Conservation (phyloP, 2,888 invertebrate genomes). For the Drosophila prostipennis region DNA sequence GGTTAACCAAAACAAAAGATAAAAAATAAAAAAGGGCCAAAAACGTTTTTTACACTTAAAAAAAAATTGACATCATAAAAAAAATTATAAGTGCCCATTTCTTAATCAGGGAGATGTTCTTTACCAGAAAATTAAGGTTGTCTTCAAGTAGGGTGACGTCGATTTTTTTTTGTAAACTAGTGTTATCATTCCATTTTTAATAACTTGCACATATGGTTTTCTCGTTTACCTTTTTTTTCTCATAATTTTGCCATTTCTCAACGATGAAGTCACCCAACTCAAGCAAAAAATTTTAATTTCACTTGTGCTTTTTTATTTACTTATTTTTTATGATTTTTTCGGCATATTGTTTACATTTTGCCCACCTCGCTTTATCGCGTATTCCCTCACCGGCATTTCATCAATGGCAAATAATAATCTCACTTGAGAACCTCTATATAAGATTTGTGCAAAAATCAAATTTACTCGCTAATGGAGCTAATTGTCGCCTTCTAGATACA, state of each 20-base stretch:
- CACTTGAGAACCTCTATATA: not conserved
- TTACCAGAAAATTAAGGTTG: too few species aligned
- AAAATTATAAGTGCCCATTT: too few species aligned
- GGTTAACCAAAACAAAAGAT: too few species aligned
- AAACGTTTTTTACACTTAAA: too few species aligned
- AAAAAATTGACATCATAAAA: too few species aligned
- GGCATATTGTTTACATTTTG: conserved; percentile 33
- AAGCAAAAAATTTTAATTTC: conserved; percentile 23
- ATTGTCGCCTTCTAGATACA: conserved; percentile 43
- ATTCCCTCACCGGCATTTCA: conserved; percentile 8
- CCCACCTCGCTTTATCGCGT: not conserved
- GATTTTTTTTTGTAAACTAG: too few species aligned
- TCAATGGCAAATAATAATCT: conserved; percentile 8
- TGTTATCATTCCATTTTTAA: conserved; percentile 19
- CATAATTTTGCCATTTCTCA: conserved; percentile 21
- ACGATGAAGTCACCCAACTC: conserved; percentile 47
- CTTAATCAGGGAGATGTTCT: too few species aligned
- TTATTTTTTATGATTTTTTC: conserved; percentile 36
- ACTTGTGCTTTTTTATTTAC: conserved; percentile 37
- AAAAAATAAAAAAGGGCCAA: too few species aligned
- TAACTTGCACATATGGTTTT: conserved; percentile 27
- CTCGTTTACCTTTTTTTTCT: conserved; percentile 15
- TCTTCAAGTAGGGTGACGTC: too few species aligned
- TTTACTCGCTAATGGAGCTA: conserved; percentile 47
- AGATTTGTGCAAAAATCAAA: conserved; percentile 14